A percentile compares a stretch with the other conserved stretches of the same genome.
Conservation (phyloP, 2,797 vertebrate species). For the Vipera ursinii region DNA sequence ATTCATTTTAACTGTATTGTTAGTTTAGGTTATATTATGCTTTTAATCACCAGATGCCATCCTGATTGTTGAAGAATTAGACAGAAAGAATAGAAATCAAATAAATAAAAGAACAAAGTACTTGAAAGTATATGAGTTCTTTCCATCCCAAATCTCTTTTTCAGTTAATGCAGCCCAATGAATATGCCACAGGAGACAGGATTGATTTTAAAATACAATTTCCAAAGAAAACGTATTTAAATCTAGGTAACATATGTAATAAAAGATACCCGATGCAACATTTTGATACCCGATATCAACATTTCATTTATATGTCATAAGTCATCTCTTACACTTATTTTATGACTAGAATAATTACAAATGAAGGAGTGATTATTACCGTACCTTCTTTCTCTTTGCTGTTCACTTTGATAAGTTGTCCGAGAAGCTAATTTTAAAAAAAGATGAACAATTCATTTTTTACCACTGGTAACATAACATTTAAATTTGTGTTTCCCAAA, state of each 20-base stretch:
- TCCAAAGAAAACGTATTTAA: neutral
- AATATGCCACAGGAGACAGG: neutral
- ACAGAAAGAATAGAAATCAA: neutral
- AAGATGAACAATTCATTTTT: slow-evolving; percentile 45
- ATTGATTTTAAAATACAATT: neutral
- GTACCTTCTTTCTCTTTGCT: slow-evolving; percentile 86
- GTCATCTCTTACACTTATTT: neutral
- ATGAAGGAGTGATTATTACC: slow-evolving; percentile 22
- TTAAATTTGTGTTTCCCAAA: slow-evolving; percentile 17
- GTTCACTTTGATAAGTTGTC: slow-evolving; percentile 77
- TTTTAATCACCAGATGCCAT: neutral
- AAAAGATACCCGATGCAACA: neutral
- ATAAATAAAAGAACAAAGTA: neutral
- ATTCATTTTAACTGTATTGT: neutral
- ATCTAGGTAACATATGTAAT: neutral
- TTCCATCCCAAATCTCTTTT: neutral
- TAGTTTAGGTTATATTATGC: neutral
- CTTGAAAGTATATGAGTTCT: neutral
- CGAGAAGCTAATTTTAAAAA: slow-evolving; percentile 74
- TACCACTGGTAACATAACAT: neutral
- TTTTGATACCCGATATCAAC: neutral
- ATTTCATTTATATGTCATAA: neutral
- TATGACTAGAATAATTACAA: neutral
- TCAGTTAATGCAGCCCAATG: neutral
- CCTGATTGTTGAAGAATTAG: neutral